Conservation (phyloP, 2,888 invertebrate genomes). For the Andrena trimmerana region DNA sequence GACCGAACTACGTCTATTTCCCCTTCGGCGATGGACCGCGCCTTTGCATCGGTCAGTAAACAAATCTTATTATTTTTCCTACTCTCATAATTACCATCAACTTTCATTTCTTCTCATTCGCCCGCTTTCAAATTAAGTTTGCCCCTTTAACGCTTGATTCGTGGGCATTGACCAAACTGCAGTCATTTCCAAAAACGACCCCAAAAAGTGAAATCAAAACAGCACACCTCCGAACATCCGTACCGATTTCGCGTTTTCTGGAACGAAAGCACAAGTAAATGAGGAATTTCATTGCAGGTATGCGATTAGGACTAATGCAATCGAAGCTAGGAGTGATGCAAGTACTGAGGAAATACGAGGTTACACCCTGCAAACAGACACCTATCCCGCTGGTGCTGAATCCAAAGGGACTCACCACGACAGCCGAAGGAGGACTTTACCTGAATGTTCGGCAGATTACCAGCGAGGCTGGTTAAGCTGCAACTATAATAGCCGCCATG, state of each 20-base stretch:
- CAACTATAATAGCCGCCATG: neutral
- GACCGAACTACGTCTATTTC: conserved; percentile 75
- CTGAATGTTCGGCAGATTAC: conserved; percentile 63
- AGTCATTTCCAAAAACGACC: no score
- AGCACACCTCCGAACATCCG: no score
- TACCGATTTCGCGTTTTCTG: neutral
- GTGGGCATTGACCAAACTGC: no score
- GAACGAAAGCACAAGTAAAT: neutral
- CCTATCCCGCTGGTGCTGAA: conserved; percentile 71
- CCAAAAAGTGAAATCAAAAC: no score
- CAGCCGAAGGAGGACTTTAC: conserved; percentile 67
- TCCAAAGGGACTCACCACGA: conserved; percentile 65
- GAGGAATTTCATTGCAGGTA: conserved; percentile 64
- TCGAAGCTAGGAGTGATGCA: conserved; percentile 75
- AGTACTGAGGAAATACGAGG: conserved; percentile 74
- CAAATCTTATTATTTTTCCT: neutral
- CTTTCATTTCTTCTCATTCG: neutral
- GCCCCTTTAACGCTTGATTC: neutral
- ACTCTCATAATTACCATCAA: neutral
- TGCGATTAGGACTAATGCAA: conserved; percentile 78
- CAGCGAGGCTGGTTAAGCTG: conserved; percentile 17
- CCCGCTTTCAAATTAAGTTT: neutral
- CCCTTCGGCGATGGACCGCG: conserved; percentile 83
- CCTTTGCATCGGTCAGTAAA: conserved; percentile 79
- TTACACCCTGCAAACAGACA: conserved; percentile 73